phyloP scores from a whole-genome alignment of 2,888 invertebrate species.

The Thalpophila matura region DNA sequence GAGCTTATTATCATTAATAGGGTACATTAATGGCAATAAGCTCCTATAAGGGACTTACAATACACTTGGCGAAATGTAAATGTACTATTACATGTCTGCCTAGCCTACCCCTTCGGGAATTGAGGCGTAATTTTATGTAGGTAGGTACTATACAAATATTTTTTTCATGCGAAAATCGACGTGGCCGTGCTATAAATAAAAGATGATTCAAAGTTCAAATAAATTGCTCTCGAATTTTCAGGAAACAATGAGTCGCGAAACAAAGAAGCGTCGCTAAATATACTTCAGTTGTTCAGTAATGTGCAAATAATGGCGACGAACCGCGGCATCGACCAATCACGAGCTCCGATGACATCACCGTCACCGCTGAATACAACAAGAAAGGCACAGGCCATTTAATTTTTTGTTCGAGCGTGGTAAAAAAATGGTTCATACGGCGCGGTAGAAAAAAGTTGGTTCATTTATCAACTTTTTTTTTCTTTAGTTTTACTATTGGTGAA shows the following conservation, averaged over 20 bases:
- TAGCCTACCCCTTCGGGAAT: too few relatives aligned
- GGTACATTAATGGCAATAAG: too few relatives aligned
- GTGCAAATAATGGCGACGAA: conserved; percentile 12
- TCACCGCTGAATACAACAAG: conserved; percentile 1
- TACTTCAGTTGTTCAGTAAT: conserved; percentile 16
- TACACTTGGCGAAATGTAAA: too few relatives aligned
- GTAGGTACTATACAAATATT: not conserved
- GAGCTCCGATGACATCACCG: conserved; percentile 21
- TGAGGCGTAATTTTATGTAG: too few relatives aligned
- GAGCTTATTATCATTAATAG: too few relatives aligned
- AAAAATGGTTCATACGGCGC: conserved; percentile 4
- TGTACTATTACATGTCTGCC: too few relatives aligned
- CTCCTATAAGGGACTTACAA: too few relatives aligned
- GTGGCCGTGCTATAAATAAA: not conserved
- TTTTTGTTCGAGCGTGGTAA: conserved; percentile 15
- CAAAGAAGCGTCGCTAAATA: conserved; percentile 19
- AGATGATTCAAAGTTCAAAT: conserved; percentile 4
- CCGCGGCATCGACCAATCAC: not conserved
- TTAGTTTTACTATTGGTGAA: not conserved
- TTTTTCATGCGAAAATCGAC: too few relatives aligned
- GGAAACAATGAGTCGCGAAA: conserved; percentile 14
- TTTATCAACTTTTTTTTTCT: not conserved
- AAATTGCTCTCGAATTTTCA: conserved; percentile 9
- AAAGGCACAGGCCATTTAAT: not conserved
- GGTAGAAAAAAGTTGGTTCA: not conserved